Evolutionary conservation across 2,797 vertebrate species (phyloP).

Genomic region (Pygocentrus nattereri): DNA sequence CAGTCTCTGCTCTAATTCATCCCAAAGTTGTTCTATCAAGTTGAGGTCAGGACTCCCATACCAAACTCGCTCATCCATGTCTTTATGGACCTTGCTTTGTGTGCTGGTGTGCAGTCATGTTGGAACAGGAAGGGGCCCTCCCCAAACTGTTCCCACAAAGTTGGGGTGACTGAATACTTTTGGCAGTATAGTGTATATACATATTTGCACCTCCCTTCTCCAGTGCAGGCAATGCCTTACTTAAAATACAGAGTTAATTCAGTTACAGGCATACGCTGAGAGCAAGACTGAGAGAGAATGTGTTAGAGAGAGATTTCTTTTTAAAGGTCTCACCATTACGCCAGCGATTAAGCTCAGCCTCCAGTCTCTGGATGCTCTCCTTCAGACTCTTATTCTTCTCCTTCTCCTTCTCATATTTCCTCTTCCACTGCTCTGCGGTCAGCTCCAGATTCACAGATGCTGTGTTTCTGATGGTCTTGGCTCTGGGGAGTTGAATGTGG

Average conservation of each 20-base stretch:
- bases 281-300: not conserved
- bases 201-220: not conserved
- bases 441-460: slow-evolving; percentile 94
- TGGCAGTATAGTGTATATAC: too few species aligned
- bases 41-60: too few species aligned
- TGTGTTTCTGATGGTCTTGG: slow-evolving; percentile 96
- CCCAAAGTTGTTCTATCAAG: too few species aligned
- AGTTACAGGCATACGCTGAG: too few species aligned
- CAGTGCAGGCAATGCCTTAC: not conserved
- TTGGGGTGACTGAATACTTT: too few species aligned
- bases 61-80: too few species aligned
- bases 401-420: slow-evolving; percentile 96
- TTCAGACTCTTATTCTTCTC: slow-evolving; percentile 91
- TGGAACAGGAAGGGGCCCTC: too few species aligned
- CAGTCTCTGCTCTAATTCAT: too few species aligned
- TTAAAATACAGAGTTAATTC: not conserved
- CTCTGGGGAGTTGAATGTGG: slow-evolving; percentile 71
- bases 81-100: too few species aligned
- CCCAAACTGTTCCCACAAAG: too few species aligned
- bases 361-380: slow-evolving; percentile 85
- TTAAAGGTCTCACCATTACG: slow-evolving; percentile 80
- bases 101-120: too few species aligned
- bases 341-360: slow-evolving; percentile 88
- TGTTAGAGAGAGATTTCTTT: too few species aligned
- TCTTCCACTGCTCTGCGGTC: slow-evolving; percentile 97